Base-by-base conservation (phyloP, 2,797 vertebrate genomes). In the Cryptoprocta ferox region DNA sequence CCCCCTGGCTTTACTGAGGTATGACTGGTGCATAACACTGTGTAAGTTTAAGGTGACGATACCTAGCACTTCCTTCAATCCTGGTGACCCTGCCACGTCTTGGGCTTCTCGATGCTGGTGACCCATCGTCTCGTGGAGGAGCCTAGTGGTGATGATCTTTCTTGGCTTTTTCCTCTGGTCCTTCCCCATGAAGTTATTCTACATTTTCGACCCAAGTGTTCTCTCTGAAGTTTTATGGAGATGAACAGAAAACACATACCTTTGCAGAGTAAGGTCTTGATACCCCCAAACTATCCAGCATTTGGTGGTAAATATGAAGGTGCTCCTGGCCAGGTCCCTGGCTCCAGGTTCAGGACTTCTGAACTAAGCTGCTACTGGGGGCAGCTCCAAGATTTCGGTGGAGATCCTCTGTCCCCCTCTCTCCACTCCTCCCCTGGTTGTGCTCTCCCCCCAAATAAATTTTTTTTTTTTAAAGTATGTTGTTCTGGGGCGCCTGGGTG, bases 201-300 rank as follows among this genome's bases (percentile, higher is more conserved):
- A 10, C 53, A 16, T 82, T 71, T 89, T 61, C 82, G 82, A 12
- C 19, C 53, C 32, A 68, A 24, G 18, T 32, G 21, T 32, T 76
- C 21, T 63, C 59, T 30, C 6, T 2, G 1, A 21, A n/a, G 42
- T 24, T 92, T 70, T 14, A 19, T 6, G 68, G 66, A 48, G 42
- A 45, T 7, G 3, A 10, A 0, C 13, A 73, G 35, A 53, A 37
- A 75, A n/a, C 53, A 84, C 14, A 6, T 1, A 32, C 18, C 9
- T 73, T n/a, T n/a, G 9, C 16, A 53, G 59, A 24, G 9, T 32
- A 6, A 89, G 50, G 35, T 18, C 68, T 28, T 32, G 6, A n/a
- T 15, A 37, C 53, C 59, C 24, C 45, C 0, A 15, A 39, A 73
- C n/a, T 12, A 28, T 2, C 50, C 12, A 2, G 35, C 0, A 0